These are phyloP conservation scores for Albula goreensis DNA, from an alignment of 2,113 vertebrate species.

Conservation along the genomic window DNA sequence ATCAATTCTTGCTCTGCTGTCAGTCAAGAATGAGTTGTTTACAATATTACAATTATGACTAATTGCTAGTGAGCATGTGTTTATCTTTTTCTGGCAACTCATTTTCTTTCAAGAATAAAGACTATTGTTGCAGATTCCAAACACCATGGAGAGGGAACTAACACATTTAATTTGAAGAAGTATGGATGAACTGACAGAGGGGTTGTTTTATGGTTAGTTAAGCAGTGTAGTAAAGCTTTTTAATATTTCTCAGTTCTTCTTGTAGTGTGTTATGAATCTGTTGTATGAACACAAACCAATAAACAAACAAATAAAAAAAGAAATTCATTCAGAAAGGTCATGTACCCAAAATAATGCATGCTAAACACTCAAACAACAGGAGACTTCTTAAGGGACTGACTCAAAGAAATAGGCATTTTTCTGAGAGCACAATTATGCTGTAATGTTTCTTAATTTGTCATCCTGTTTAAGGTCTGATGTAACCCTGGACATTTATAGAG, in stretches of 20 bases:
- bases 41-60: too few species aligned
- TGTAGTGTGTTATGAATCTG: background rate
- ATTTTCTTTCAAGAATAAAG: too few species aligned
- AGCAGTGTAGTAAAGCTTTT: background rate
- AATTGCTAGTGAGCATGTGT: too few species aligned
- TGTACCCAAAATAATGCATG: slow-evolving; percentile 47
- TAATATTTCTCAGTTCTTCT: background rate
- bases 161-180: background rate
- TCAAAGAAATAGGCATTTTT: slow-evolving; percentile 58
- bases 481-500: slow-evolving; percentile 30
- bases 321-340: slow-evolving; percentile 23
- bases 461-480: too few species aligned
- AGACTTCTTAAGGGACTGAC: slow-evolving; percentile 58
- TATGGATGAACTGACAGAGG: background rate
- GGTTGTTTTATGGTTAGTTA: background rate
- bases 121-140: background rate
- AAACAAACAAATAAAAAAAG: background rate
- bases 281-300: background rate
- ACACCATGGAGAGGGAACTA: background rate
- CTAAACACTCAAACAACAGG: slow-evolving; percentile 57
- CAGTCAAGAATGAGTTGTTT: too few species aligned
- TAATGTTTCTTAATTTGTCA: slow-evolving; percentile 68
- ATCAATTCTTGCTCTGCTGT: too few species aligned
- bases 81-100: too few species aligned
- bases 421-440: slow-evolving; percentile 54